These are phyloP conservation scores for Tympanoctomys barrerae DNA, from an alignment of 2,797 vertebrate genomes.

Conservation along the genomic window DNA sequence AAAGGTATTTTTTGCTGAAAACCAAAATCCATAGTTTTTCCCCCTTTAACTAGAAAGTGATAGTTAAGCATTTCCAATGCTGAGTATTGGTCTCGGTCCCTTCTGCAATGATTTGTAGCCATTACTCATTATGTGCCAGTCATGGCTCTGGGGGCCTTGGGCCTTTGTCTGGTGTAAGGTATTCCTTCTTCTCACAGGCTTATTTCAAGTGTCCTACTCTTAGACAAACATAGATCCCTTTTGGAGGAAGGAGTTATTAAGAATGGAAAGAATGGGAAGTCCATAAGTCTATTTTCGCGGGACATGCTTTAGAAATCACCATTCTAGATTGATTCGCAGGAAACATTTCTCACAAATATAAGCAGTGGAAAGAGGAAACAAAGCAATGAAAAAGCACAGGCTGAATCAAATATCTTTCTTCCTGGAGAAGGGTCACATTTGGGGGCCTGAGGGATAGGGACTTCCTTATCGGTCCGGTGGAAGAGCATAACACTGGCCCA, in stretches of 20 bases:
- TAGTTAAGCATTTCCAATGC: constrained; percentile 42
- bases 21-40: constrained; percentile 64
- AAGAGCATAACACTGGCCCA: neutral
- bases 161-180: neutral
- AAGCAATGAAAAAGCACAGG: neutral
- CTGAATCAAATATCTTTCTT: neutral
- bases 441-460: neutral
- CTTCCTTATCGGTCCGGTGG: rapidly evolving
- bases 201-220: neutral
- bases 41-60: constrained; percentile 63
- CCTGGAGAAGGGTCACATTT: neutral
- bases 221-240: neutral
- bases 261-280: neutral
- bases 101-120: neutral
- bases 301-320: neutral
- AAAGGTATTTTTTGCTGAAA: constrained; percentile 73
- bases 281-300: neutral
- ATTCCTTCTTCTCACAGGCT: neutral
- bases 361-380: constrained; percentile 4
- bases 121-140: neutral
- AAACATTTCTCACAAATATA: neutral
- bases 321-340: neutral
- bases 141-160: neutral
- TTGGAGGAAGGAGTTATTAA: rapidly evolving
- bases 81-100: neutral